These are phyloP conservation scores for Sebastes matsubarae DNA, from an alignment of 2,797 vertebrate species.

Conservation along the genomic window DNA sequence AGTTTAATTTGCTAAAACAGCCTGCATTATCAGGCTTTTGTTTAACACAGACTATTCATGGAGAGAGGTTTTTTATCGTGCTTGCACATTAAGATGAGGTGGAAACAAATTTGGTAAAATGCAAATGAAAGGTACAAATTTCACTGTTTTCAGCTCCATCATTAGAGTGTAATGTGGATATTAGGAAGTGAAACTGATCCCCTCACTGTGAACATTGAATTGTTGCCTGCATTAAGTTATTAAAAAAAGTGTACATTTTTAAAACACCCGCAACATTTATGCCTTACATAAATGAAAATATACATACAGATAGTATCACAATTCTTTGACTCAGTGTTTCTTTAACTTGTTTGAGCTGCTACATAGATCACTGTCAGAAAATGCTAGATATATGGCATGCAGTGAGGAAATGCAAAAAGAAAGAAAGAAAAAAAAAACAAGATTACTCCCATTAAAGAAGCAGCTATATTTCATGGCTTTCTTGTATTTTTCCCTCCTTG, in stretches of 20 bases:
- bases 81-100: not conserved
- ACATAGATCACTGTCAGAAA: constrained; percentile 43
- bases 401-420: constrained; percentile 15
- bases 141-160: not conserved
- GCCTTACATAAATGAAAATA: not conserved
- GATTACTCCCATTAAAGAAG: constrained; percentile 49
- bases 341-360: not conserved
- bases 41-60: not conserved
- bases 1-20: constrained; percentile 21
- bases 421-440: not conserved
- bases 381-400: not conserved
- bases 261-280: not conserved
- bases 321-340: not conserved
- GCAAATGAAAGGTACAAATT: constrained; percentile 11
- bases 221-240: not conserved
- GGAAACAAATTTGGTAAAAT: not conserved
- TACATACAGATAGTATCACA: not conserved
- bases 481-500: not conserved
- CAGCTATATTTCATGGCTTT: constrained; percentile 37
- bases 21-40: not conserved
- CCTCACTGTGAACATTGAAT: not conserved
- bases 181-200: not conserved
- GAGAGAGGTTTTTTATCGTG: constrained; percentile 6
- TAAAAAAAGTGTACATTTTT: not conserved
- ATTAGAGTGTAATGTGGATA: not conserved